Percentiles rank a stretch among this genome's conserved stretches.
Conservation (phyloP, 2,113 vertebrate species). For the Erythrocercus mccallii region DNA sequence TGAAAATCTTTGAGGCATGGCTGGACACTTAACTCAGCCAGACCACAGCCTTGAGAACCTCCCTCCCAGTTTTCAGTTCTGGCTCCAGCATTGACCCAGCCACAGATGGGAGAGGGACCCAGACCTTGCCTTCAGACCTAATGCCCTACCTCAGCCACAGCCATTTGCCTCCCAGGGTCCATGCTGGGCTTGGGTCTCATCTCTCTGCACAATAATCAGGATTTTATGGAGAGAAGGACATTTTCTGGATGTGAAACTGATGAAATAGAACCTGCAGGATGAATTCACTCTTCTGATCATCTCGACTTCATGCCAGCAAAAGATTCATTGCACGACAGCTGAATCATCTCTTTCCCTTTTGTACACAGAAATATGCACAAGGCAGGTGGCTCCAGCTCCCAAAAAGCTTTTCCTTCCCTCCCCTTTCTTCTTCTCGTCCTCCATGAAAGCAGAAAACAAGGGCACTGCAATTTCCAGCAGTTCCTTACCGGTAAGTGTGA, state of each 20-base stretch:
- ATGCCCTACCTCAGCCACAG: not conserved
- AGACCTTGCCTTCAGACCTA: not conserved
- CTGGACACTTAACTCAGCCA: not conserved
- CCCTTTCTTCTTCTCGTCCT: not conserved
- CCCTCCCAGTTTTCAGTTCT: not conserved
- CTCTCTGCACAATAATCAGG: not conserved
- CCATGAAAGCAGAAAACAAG: not conserved
- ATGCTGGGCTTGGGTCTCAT: not conserved
- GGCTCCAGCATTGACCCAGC: not conserved
- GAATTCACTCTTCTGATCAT: not conserved
- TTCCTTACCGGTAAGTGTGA: not conserved
- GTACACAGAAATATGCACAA: rapidly evolving
- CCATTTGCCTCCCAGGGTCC: not conserved
- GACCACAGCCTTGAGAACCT: not conserved
- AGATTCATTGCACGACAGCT: not conserved
- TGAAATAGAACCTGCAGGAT: not conserved
- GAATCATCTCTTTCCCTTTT: not conserved
- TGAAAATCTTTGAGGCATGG: not conserved
- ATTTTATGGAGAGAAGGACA: not conserved
- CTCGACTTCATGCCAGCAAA: not conserved
- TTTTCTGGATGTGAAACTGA: not conserved
- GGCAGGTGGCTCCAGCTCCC: not conserved
- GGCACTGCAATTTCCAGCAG: rapidly evolving
- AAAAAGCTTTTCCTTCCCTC: not conserved
- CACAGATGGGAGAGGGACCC: not conserved